Conservation (phyloP, 2,113 vertebrate species). For the Oreochromis niloticus region DNA sequence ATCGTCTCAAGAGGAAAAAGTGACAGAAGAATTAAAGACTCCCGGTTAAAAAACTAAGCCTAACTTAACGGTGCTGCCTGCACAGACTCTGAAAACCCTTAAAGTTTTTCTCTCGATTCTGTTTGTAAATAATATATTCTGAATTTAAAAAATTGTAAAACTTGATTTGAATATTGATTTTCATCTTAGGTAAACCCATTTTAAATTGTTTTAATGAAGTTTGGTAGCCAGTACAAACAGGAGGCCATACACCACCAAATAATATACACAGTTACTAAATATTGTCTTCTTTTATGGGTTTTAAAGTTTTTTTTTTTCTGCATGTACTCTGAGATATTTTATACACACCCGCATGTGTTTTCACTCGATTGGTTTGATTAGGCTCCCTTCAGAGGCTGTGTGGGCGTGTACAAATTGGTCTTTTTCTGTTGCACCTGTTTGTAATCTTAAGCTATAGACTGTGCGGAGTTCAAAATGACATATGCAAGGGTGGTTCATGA, state of each 20-base stretch:
- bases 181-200: neutral
- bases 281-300: neutral
- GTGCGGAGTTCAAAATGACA: neutral
- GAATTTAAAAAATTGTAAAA: neutral
- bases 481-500: neutral
- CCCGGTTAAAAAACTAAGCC: neutral
- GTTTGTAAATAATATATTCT: neutral
- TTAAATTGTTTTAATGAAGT: neutral
- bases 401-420: neutral
- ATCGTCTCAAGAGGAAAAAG: neutral
- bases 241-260: neutral
- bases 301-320: neutral
- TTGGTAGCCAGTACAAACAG: neutral
- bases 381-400: neutral
- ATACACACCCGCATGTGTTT: neutral
- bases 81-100: neutral
- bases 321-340: neutral
- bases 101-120: rapidly evolving
- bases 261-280: neutral
- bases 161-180: neutral
- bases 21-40: neutral
- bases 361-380: neutral
- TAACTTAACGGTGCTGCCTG: neutral
- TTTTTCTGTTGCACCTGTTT: neutral
- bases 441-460: neutral